A percentile compares a stretch with the other conserved stretches of the same genome.
phyloP scores from a whole-genome alignment of 2,113 vertebrate genomes.

The Scomber colias region DNA sequence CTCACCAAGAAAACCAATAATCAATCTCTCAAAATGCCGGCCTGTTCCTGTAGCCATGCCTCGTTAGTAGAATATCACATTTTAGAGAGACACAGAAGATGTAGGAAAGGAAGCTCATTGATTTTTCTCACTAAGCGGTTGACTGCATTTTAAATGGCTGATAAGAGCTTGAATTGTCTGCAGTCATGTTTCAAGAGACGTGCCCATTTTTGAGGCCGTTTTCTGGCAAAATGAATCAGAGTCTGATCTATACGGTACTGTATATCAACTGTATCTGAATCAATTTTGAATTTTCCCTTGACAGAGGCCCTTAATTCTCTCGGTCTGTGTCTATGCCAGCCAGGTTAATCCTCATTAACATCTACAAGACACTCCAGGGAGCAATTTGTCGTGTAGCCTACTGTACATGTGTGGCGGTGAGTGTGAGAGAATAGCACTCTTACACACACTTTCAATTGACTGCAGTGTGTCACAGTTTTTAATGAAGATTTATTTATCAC shows the following conservation, averaged over 20 bases:
- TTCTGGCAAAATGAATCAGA: constrained; percentile 41
- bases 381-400: constrained; percentile 47
- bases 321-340: constrained; percentile 20
- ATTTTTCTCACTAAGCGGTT: constrained; percentile 21
- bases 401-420: constrained; percentile 19
- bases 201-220: constrained; percentile 41
- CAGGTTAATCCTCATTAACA: constrained; percentile 71
- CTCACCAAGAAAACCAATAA: not conserved
- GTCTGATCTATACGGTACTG: constrained; percentile 1
- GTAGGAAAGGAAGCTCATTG: constrained; percentile 22
- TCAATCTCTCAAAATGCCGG: not conserved
- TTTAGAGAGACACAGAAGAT: not conserved
- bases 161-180: constrained; percentile 40
- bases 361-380: constrained; percentile 52
- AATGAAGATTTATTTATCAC: constrained; percentile 26
- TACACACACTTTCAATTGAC: constrained; percentile 17
- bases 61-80: constrained; percentile 14
- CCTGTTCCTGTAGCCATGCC: not conserved
- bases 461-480: not conserved
- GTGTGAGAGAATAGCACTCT: constrained; percentile 6
- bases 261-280: constrained; percentile 9
- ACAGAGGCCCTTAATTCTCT: constrained; percentile 20
- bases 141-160: constrained; percentile 33
- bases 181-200: constrained; percentile 39
- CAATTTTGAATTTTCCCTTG: constrained; percentile 30